Percentiles rank a stretch among this genome's conserved stretches.
These are phyloP conservation scores for Odontocolon sp. DNA, from an alignment of 2,888 invertebrate genomes.

Conservation along the genomic window DNA sequence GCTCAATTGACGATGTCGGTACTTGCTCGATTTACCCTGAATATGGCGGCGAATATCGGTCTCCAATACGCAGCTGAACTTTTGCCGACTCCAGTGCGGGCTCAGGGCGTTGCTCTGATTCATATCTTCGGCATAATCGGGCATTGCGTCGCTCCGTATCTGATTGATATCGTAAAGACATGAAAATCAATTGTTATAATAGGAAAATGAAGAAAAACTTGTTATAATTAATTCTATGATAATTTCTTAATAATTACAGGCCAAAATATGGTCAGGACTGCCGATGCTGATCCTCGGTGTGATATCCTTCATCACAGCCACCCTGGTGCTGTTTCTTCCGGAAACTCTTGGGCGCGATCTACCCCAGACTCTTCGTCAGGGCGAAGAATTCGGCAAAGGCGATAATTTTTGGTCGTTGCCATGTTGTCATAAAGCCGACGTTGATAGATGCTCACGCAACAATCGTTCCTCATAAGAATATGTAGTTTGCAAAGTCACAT, in stretches of 20 bases:
- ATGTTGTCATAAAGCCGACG: conserved; percentile 60
- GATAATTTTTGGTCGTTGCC: conserved; percentile 92
- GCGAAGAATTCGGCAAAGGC: conserved; percentile 91
- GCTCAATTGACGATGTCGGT: conserved; percentile 90
- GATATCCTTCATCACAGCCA: conserved; percentile 87
- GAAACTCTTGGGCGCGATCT: conserved; percentile 93
- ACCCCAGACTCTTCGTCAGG: conserved; percentile 92
- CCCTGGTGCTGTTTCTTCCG: conserved; percentile 89
- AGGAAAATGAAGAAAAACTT: too few species aligned
- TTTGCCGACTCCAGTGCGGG: conserved; percentile 92
- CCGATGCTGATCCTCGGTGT: conserved; percentile 90
- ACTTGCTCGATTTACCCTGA: conserved; percentile 91
- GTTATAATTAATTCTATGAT: background rate
- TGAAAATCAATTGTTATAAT: conserved; percentile 80
- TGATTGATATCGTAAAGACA: conserved; percentile 88
- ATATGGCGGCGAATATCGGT: conserved; percentile 94
- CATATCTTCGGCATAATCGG: conserved; percentile 95
- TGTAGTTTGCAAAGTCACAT: too few species aligned
- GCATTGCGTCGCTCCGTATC: conserved; percentile 90
- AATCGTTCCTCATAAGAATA: conserved; percentile 40
- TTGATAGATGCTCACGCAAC: conserved; percentile 47
- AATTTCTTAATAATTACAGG: conserved; percentile 65
- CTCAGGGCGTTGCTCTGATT: conserved; percentile 92
- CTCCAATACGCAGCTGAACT: conserved; percentile 94
- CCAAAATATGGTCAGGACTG: conserved; percentile 78